Conservation (phyloP, 2,797 vertebrate species). For the Ctenopoma multispine region DNA sequence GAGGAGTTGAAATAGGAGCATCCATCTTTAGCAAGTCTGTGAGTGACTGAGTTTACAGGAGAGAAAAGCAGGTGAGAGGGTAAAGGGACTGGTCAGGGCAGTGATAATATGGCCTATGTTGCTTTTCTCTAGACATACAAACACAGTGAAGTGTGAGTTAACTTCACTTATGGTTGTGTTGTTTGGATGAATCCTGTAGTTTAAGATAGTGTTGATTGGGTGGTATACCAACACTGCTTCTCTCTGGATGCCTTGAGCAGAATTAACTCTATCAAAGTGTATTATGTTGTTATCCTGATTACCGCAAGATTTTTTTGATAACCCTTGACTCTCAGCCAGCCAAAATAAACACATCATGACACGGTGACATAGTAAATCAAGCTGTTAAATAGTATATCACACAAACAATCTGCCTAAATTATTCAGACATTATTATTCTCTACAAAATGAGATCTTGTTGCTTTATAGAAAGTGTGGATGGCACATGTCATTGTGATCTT, state of each 20-base stretch:
- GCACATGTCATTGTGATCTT: neutral
- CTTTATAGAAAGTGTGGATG: neutral
- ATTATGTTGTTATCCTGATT: conserved; percentile 5
- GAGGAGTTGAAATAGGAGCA: conserved; percentile 7
- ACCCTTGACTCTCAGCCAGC: neutral
- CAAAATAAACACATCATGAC: conserved; percentile 20
- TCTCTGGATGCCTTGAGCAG: neutral
- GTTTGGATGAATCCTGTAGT: neutral
- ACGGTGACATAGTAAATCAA: conserved; percentile 6
- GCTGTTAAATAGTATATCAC: neutral
- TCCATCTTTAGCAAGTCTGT: conserved; percentile 31
- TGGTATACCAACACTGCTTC: neutral
- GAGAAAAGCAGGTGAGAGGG: conserved; percentile 6
- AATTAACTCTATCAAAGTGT: neutral
- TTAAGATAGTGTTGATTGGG: neutral
- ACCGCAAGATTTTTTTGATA: neutral
- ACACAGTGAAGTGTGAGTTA: neutral
- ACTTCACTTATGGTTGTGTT: neutral
- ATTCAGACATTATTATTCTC: too few species aligned
- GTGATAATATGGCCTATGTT: neutral
- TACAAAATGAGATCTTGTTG: neutral
- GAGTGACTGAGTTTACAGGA: conserved; percentile 21
- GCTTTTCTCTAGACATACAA: neutral
- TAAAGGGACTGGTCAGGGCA: neutral
- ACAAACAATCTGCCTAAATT: conserved; percentile 9